Conservation (phyloP, 1,140 invertebrate species). For the Aphidius ervi region DNA sequence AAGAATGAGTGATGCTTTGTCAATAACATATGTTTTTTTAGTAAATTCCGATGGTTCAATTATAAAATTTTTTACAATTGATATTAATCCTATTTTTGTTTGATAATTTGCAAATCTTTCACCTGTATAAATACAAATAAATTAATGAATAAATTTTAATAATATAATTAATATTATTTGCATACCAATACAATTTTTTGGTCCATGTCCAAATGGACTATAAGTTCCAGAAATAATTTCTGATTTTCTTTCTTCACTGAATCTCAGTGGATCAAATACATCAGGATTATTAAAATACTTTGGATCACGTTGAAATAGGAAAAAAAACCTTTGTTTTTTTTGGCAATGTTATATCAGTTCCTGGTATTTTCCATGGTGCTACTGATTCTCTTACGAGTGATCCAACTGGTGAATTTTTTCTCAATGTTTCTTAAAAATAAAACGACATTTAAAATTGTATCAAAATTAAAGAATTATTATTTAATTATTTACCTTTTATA, state of each 20-base stretch:
- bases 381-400: conserved; percentile 46
- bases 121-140: conserved; percentile 12
- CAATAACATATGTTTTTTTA: conserved; percentile 15
- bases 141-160: background rate
- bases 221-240: background rate
- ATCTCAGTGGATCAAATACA: conserved; percentile 57
- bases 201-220: conserved; percentile 50
- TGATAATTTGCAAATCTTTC: conserved; percentile 24
- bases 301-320: conserved; percentile 59
- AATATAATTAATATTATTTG: background rate
- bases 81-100: conserved; percentile 23
- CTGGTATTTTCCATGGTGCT: conserved; percentile 46
- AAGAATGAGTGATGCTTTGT: conserved; percentile 13
- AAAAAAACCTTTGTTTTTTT: conserved; percentile 46
- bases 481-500: background rate
- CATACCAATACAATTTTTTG: conserved; percentile 52
- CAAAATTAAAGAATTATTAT: too few relatives aligned
- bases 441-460: too few relatives aligned
- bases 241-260: conserved; percentile 11
- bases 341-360: conserved; percentile 42
- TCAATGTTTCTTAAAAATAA: conserved; percentile 48
- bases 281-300: conserved; percentile 58
- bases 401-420: conserved; percentile 54
- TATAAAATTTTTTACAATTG: conserved; percentile 15
- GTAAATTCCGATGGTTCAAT: conserved; percentile 17